Evolutionary conservation across 23 tunicate species (phyloP), one percentile per base, ranked within the genome.

Genomic region (Botrylloides violaceus): DNA sequence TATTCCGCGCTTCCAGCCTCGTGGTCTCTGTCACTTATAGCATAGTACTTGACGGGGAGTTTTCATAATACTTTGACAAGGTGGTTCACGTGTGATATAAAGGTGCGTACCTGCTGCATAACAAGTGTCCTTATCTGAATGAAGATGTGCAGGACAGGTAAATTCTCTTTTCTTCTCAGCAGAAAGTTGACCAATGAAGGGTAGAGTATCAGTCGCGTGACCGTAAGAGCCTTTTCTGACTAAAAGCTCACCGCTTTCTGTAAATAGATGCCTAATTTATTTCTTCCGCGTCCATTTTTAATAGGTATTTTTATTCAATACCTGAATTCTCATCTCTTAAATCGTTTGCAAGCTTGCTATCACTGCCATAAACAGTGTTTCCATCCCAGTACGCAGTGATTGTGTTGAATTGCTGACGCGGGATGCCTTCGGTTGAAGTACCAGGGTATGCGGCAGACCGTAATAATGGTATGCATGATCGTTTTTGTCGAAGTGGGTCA

Each of bases 321-420:
- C 88, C 83, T 1, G 95, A 80, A n/a, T 75, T 59, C 23, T 81
- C 78, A 32, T 80, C 86, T 36, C 88, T 32, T 32, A 88, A 61
- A 3, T 37, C 76, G 12, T 2, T 62, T 35, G 64, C 15, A 4
- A 57, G 34, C 9, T 35, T 43, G 34, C 63, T 80, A 47, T 72
- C 65, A 30, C 59, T 60, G 4, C 88, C 96, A 37, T 88, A 88
- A 21, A 88, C 66, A 0, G 83, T 82, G 0, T 57, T 78, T 9
- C 78, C 96, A 58, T 88, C 88, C 57, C 81, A 65, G 80, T 70
- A 88, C 0, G 83, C 71, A 4, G 83, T 56, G 24, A 88, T 21
- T 3, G 73, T 34, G 65, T 83, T 82, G 20, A 88, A 32, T 65
- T 88, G 96, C 32, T 88, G 83, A 0, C 64, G 49, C 19, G 86